Percentiles rank a stretch among this genome's conserved stretches.
Evolutionary conservation across 2,888 invertebrate genomes (phyloP).

Genomic region (Lithodes maja): DNA sequence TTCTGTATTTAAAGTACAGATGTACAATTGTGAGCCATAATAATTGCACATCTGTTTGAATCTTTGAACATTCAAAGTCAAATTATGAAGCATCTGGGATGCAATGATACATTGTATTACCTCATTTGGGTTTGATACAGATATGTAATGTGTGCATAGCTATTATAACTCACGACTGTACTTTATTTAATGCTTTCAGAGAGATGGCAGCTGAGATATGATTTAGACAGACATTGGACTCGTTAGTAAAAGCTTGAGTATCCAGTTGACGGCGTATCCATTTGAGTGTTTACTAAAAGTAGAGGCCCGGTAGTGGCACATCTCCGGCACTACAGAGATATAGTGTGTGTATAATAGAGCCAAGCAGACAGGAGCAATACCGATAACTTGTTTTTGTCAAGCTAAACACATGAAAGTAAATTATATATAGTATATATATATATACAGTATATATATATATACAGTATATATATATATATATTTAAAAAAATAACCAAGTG

Average conservation of each 20-base stretch:
- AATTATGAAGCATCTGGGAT: too few species aligned
- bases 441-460: neutral
- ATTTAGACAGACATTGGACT: neutral
- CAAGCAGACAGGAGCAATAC: neutral
- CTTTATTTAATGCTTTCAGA: neutral
- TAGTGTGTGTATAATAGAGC: conserved; percentile 4
- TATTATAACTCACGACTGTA: too few species aligned
- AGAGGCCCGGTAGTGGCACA: neutral
- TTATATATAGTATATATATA: neutral
- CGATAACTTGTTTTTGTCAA: neutral
- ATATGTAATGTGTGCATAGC: too few species aligned
- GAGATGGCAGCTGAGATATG: conserved; percentile 14
- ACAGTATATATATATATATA: neutral
- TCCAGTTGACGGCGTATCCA: neutral
- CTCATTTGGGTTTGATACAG: too few species aligned
- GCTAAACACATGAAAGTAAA: conserved; percentile 18
- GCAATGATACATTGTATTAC: too few species aligned
- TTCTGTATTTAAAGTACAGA: neutral
- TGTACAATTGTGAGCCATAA: too few species aligned
- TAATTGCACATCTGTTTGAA: too few species aligned
- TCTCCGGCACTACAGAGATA: neutral
- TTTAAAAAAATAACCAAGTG: conserved; percentile 52
- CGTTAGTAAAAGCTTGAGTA: conserved; percentile 7
- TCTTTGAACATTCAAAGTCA: too few species aligned
- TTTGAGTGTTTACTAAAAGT: neutral